Evolutionary conservation across 1,140 invertebrate genomes (phyloP), one percentile per base, ranked within the genome.

Genomic region (Brachionus paranguensis): DNA sequence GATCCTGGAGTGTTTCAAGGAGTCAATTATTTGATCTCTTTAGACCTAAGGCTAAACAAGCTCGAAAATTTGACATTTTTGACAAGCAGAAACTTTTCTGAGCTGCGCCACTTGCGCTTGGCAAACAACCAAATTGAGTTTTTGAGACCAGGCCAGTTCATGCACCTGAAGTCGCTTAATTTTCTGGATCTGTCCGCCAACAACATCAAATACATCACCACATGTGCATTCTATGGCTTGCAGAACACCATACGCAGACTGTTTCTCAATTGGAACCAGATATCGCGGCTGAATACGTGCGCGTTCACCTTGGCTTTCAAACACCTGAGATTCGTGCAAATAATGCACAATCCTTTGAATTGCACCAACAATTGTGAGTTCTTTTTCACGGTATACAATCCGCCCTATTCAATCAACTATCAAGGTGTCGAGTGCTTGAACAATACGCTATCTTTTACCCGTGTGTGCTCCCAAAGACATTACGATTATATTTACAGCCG

Each of bases 321-420:
- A 7, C 29, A 68, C 45, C 41, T 81, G 24, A 43, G 78, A 81
- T 81, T 81, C 43, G 78, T 81, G 20, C 78, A 81, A 68, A 81
- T 81, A 43, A 60, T 81, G 53, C 78, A 81, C 33, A 81, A 81
- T 68, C 78, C 78, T 20, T 60, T 81, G 29, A 81, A 81, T 81
- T 81, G 78, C 29, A 81, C 53, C 6, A 68, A 81, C 45, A 68
- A 81, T 60, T 81, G 78, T 27, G 53, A 60, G 17, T 81, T 81
- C 64, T 81, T 81, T 68, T 81, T 64, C 43, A 81, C 64, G 3
- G 29, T 81, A 17, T 81, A 81, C 33, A 81, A 81, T 81, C 78
- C 53, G 20, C 78, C 78, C 12, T 81, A 81, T 8, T 60, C 78
- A 20, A 81, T 81, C 4, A 81, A 81, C 41, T 81, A 81, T 27